Evolutionary conservation across 2,113 vertebrate species (phyloP), one percentile per base, ranked within the genome.

Genomic region (Montifringilla adamsi): DNA sequence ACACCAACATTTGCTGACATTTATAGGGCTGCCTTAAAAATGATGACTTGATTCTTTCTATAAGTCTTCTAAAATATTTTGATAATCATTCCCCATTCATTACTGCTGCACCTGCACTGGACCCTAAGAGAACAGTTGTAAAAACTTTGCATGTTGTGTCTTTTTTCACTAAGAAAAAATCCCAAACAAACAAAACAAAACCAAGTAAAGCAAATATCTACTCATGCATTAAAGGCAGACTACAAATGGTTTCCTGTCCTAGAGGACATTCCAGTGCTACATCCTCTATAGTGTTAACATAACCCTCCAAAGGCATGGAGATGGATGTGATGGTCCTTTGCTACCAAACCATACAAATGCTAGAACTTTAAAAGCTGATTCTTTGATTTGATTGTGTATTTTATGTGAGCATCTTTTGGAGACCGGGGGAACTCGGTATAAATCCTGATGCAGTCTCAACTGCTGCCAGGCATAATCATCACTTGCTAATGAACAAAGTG

Each of bases 241-340:
- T 56, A 41, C n/a, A 84, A 47, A 49, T 21, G 22, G 26, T 74
- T 80, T 16, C 47, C 50, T 86, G 23, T 49, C 60, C 20, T 30
- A 53, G 31, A 23, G 19, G 33, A 82, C 6, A 33, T 33, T 50
- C 7, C n/a, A 63, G 8, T 52, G 31, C 44, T 73, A 35, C 21
- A 55, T 37, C 41, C 64, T 60, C 30, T 15, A 1, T 0, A 16
- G 23, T 8, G 20, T 39, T 58, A 50, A 49, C 16, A 28, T 20
- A 92, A 69, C 7, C 4, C 28, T 27, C 30, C 68, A 69, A 72
- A 79, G 35, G 33, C n/a, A 44, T 6, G 22, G 56, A 55, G 23
- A 37, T 1, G 15, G 16, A 33, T 0, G 0, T n/a, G 13, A 35
- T 30, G 19, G 49, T 43, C 15, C 18, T 53, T 59, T 77, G 39